Evolutionary conservation across 2,888 invertebrate species (phyloP), one percentile per base, ranked within the genome.

Genomic region (Synanthedon formicaeformis): DNA sequence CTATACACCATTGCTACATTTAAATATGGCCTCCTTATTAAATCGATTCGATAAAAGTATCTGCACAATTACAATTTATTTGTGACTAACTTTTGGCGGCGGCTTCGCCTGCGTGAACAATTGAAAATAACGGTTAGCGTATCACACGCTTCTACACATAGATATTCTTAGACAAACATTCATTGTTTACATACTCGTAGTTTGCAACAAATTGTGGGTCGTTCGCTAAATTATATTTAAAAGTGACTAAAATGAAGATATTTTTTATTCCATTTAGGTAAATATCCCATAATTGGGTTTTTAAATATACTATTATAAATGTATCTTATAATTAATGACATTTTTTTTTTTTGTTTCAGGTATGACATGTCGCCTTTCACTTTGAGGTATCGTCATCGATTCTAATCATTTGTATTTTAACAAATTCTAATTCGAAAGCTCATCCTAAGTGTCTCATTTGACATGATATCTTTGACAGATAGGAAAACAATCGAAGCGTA

Each of bases 401-500:
- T 34, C 34, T 10, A 34, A 34, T 34, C 34, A 2, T 34, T 34
- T 34, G 8, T 10, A 2, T 45, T 45, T 11, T 11, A n/a, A 45
- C 23, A 49, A 49, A 49, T 49, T 16, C 2, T 16, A 49, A 49
- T 12, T 16, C 49, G 16, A 49, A 49, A 16, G 16, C 23, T 23
- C 18, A 45, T 14, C 45, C 14, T 45, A 45, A 45, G 45, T n/a
- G 45, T 45, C 45, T 45, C 45, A 45, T 45, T 45, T 45, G 45
- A 45, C 45, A 45, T 13, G 5, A 45, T 61, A 55, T 57, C 69
- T 69, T 72, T 60, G 58, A 57, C 54, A 58, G 62, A 63, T 62
- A 62, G 41, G 57, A 67, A 63, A 65, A 73, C 77, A 74, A 76
- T 78, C 70, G 64, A 62, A 60, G 62, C 66, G 66, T 65, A 69